These are phyloP conservation scores for Capra hircus DNA, from an alignment of 2,113 vertebrate species.

Conservation along the genomic window DNA sequence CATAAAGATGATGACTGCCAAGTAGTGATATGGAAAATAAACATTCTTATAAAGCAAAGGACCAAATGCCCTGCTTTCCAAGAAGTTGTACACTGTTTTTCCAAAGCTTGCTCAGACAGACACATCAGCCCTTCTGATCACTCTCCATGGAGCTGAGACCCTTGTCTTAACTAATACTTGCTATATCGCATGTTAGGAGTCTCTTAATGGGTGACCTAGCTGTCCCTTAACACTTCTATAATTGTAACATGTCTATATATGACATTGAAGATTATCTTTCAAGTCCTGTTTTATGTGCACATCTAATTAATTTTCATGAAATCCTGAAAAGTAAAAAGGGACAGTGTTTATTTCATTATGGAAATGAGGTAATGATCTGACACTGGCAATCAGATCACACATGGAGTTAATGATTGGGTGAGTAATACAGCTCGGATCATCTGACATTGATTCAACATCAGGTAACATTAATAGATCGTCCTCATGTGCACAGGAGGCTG, in stretches of 20 bases:
- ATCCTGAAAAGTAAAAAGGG: background rate
- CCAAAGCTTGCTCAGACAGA: background rate
- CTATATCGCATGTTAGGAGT: background rate
- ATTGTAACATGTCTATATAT: background rate
- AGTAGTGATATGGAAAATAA: background rate
- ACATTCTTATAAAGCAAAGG: background rate
- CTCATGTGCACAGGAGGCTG: fast-evolving
- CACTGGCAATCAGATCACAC: background rate
- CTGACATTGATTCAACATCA: background rate
- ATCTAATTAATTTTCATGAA: conserved; percentile 36
- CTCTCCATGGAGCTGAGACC: background rate
- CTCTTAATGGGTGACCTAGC: background rate
- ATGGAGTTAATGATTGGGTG: background rate
- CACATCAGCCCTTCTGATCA: background rate
- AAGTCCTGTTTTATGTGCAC: background rate
- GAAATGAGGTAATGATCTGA: background rate
- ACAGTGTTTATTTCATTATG: conserved; percentile 2
- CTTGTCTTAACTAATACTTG: background rate
- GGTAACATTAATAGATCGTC: background rate
- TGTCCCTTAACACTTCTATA: background rate
- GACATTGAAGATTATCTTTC: background rate
- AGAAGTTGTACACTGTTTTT: background rate
- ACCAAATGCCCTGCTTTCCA: background rate
- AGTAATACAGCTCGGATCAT: background rate
- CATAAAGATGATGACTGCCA: background rate